Percentiles rank a stretch among this genome's conserved stretches.
These are phyloP conservation scores for Caenorhabditis doughertyi DNA, from an alignment of 2,888 invertebrate species.

Conservation along the genomic window DNA sequence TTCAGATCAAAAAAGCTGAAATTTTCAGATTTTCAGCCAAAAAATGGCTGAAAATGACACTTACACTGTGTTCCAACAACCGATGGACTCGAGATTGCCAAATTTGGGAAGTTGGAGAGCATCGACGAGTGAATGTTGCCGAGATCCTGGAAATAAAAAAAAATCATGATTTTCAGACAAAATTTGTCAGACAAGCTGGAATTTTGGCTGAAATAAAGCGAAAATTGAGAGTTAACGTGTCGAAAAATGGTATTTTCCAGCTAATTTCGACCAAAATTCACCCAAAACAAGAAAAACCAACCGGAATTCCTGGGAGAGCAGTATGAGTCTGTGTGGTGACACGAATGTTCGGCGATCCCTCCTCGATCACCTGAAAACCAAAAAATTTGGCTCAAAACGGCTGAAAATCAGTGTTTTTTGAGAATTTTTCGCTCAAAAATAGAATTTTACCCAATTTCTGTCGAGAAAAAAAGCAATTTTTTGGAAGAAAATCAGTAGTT, in stretches of 20 bases:
- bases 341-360: conserved; percentile 68
- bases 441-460: background rate
- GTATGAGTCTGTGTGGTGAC: conserved; percentile 65
- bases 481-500: conserved; percentile 19
- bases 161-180: conserved; percentile 1
- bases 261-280: no score
- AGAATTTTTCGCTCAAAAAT: background rate
- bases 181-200: no score
- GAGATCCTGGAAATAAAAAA: conserved; percentile 54
- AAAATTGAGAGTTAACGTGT: no score
- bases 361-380: conserved; percentile 66
- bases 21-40: background rate
- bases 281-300: no score
- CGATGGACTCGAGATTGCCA: conserved; percentile 47
- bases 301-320: conserved; percentile 62
- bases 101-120: conserved; percentile 60
- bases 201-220: no score
- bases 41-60: background rate
- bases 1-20: background rate
- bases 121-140: conserved; percentile 60
- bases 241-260: no score
- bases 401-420: background rate
- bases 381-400: no score
- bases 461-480: background rate
- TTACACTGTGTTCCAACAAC: conserved; percentile 44